Evolutionary conservation across 2,797 vertebrate species (phyloP), one percentile per base, ranked within the genome.

Genomic region (Nyctibius grandis): DNA sequence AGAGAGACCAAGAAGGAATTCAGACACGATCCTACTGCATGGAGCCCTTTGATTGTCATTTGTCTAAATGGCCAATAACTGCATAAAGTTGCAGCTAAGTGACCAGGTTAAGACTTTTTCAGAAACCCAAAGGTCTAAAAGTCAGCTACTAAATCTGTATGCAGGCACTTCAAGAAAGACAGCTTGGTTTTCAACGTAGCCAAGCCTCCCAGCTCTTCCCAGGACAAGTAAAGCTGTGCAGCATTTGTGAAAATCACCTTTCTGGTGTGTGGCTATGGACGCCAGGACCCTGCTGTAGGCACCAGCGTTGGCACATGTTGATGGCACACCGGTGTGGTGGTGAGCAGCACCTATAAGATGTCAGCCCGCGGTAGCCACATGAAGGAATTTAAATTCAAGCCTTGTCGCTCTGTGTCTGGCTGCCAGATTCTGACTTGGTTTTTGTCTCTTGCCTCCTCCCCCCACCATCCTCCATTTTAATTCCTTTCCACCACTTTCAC

Each of bases 371-470:
- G 67, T 28, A 89, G 44, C 28, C 73, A 51, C 48, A 28, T 2
- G 31, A 51, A 89, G 53, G 70, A 91, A 89, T 44, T 95, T 73
- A 87, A 93, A 96, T 95, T 91, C 92, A 84, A 88, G 31, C 45
- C 82, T 72, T 76, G 69, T 91, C 22, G 1, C 60, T 94, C 47
- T 50, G 51, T 3, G 45, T 81, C 93, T 97, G 90, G 74, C 87
- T 86, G 78, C 90, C 87, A 90, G 75, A 94, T 91, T 82, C 75
- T 72, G 83, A 82, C 83, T 96, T 91, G 72, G 19, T 17, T 95
- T 96, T 94, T 93, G 54, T 85, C 59, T 92, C 73, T 78, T 81
- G 26, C 28, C 54, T 93, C 60, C 25, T 86, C 31, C 72, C 85
- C 75, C 64, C 78, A 68, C 73, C 69, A 79, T 28, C 38, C 57